These are phyloP conservation scores for Vicugna pacos DNA, from an alignment of 2,113 vertebrate species.

Conservation along the genomic window DNA sequence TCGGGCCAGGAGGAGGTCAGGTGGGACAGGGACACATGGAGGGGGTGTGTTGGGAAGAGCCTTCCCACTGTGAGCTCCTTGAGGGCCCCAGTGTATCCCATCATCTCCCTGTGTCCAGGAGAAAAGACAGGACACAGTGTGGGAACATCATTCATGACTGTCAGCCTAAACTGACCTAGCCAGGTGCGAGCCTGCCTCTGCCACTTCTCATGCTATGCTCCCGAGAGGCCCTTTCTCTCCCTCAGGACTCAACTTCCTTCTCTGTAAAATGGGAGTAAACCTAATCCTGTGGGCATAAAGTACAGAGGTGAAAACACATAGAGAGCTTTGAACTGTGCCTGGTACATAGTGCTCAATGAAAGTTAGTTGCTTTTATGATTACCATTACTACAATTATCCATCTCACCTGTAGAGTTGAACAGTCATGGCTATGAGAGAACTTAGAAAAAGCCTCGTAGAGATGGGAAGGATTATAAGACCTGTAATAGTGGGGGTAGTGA, in stretches of 20 bases:
- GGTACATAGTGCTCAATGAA: neutral
- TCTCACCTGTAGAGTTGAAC: neutral
- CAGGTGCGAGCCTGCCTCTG: neutral
- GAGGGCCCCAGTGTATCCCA: fast-evolving
- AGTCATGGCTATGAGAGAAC: neutral
- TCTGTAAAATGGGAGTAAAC: neutral
- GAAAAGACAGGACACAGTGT: fast-evolving
- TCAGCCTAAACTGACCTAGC: neutral
- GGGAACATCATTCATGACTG: fast-evolving
- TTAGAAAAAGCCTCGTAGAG: neutral
- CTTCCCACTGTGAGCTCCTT: neutral
- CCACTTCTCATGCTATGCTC: neutral
- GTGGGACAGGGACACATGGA: neutral
- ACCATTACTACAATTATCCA: neutral
- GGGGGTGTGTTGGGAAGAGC: too few species aligned
- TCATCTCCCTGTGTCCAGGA: neutral
- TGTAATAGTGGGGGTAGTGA: fast-evolving
- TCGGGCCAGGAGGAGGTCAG: neutral
- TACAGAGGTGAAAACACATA: neutral
- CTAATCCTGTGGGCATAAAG: neutral
- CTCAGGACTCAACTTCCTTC: neutral
- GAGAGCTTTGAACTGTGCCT: neutral
- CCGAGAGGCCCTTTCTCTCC: neutral
- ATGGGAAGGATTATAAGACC: neutral
- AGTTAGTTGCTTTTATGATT: neutral